Percentiles rank a stretch among this genome's conserved stretches.
Evolutionary conservation across 2,113 vertebrate genomes (phyloP).

Genomic region (Arvicanthis niloticus): DNA sequence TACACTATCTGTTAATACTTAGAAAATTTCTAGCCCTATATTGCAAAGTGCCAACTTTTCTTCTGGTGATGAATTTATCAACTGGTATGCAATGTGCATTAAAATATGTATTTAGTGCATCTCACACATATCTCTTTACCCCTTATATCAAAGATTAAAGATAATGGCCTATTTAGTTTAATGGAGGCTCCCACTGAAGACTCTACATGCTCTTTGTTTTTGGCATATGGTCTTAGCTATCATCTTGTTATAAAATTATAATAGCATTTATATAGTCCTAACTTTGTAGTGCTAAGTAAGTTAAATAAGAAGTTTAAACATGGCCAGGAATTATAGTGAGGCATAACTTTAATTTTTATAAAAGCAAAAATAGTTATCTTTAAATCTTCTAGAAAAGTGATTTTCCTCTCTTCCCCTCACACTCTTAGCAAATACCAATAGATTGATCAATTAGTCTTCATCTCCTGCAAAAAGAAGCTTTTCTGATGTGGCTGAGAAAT

Average conservation of each 20-base stretch:
- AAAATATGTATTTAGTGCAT: neutral
- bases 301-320: neutral
- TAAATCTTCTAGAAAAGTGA: neutral
- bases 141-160: neutral
- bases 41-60: constrained; percentile 15
- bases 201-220: neutral
- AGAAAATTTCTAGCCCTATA: neutral
- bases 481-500: neutral
- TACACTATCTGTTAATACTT: neutral
- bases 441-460: neutral
- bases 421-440: neutral
- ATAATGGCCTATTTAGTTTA: constrained; percentile 26
- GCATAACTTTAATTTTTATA: neutral
- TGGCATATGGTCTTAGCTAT: neutral
- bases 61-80: neutral
- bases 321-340: neutral
- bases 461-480: neutral
- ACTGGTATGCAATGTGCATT: neutral
- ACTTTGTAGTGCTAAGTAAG: neutral
- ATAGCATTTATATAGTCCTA: neutral
- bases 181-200: neutral
- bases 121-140: constrained; percentile 10
- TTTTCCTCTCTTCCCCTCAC: neutral
- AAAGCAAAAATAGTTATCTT: neutral
- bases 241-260: neutral